Evolutionary conservation across 2,888 invertebrate species (phyloP).

Genomic region (Zelleria hepariella): DNA sequence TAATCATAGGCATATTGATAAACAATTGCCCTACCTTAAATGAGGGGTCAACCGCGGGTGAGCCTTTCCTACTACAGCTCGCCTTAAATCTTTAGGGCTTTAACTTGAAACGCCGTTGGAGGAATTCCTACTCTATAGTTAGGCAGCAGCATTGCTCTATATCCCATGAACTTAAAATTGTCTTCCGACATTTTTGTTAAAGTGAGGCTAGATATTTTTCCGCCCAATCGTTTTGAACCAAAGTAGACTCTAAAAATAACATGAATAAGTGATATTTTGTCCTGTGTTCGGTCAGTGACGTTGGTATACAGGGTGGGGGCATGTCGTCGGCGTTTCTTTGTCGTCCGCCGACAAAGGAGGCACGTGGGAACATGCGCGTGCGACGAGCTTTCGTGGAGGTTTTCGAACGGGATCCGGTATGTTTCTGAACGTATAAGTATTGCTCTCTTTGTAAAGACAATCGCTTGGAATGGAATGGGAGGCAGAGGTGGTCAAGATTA

Average conservation of each 20-base stretch:
- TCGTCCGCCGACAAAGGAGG: constrained; percentile 64
- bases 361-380: constrained; percentile 68
- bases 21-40: constrained; percentile 70
- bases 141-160: not conserved
- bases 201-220: not conserved
- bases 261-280: constrained; percentile 15
- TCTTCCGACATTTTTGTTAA: not conserved
- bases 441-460: not conserved
- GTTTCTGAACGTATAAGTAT: not conserved
- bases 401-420: not conserved
- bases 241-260: not conserved
- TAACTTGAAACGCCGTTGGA: not conserved
- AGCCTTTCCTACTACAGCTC: constrained; percentile 25
- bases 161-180: not conserved
- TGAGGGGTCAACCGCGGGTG: constrained; percentile 55
- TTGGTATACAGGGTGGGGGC: constrained; percentile 23
- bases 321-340: constrained; percentile 62
- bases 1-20: constrained; percentile 66
- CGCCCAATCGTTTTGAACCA: not conserved
- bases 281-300: not conserved
- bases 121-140: not conserved
- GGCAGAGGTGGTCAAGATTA: too few species aligned
- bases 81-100: not conserved
- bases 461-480: too few species aligned
- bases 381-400: constrained; percentile 16